Conservation (phyloP, 2,113 vertebrate species). For the Urocynchramus pylzowi region DNA sequence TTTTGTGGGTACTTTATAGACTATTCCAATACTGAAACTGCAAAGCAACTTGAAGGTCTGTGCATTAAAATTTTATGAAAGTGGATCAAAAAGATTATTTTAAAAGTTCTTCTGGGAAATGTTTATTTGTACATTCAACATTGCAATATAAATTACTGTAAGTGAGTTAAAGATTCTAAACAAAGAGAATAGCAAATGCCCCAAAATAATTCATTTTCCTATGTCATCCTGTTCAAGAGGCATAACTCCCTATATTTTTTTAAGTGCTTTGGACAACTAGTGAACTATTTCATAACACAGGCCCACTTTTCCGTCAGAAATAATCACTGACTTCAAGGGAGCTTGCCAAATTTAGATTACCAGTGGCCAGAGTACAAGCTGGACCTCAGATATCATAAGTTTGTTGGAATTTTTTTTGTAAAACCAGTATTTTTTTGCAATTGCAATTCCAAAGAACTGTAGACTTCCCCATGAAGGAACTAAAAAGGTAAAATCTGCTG, state of each 20-base stretch:
- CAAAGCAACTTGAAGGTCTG: slow-evolving; percentile 29
- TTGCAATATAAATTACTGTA: slow-evolving; percentile 34
- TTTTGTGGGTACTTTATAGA: background rate
- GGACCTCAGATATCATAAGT: background rate
- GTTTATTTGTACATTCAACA: background rate
- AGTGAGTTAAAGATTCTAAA: slow-evolving; percentile 23
- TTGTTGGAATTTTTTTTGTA: background rate
- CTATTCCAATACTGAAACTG: slow-evolving; percentile 8
- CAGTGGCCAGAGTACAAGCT: background rate
- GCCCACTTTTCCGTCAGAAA: background rate
- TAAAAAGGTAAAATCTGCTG: background rate
- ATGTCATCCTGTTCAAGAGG: background rate
- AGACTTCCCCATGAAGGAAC: background rate
- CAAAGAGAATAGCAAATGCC: slow-evolving; percentile 10
- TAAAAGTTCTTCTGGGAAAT: slow-evolving; percentile 49
- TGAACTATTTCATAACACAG: background rate
- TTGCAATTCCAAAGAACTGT: background rate
- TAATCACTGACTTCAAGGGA: background rate
- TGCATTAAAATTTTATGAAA: slow-evolving; percentile 55
- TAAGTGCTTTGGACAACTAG: background rate
- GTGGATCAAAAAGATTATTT: slow-evolving; percentile 49
- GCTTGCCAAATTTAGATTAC: background rate
- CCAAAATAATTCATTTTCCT: background rate
- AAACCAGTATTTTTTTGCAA: background rate
- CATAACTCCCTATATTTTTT: background rate